phyloP scores from a whole-genome alignment of 2,113 vertebrate species.

The Antechinus flavipes region DNA sequence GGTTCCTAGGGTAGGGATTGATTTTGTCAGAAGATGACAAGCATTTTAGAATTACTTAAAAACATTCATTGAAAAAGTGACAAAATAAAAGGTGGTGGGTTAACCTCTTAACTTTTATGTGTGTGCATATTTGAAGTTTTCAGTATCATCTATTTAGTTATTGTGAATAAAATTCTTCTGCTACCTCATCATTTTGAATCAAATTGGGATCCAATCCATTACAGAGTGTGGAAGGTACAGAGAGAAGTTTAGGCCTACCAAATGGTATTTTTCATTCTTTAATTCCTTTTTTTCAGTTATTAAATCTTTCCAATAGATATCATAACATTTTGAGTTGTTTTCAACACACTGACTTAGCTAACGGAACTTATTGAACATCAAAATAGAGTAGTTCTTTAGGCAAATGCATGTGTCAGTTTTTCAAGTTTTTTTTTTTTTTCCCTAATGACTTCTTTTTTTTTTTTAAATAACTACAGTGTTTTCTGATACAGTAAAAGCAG shows the following conservation, averaged over 20 bases:
- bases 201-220: not conserved
- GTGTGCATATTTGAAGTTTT: not conserved
- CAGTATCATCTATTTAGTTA: not conserved
- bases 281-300: not conserved
- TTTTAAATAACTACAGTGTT: not conserved
- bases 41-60: constrained; percentile 7
- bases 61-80: not conserved
- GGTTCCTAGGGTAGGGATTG: not conserved
- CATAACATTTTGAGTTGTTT: not conserved
- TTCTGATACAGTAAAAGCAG: not conserved
- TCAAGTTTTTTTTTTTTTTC: not conserved
- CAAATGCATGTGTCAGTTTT: too few species aligned
- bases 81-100: not conserved
- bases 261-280: not conserved
- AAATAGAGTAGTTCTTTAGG: not conserved
- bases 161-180: not conserved
- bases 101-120: not conserved
- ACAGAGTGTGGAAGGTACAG: not conserved
- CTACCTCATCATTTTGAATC: not conserved
- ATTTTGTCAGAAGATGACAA: constrained; percentile 22
- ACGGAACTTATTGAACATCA: not conserved
- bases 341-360: not conserved
- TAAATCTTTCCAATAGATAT: not conserved
- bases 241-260: not conserved
- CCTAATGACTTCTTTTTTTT: not conserved